Percentiles rank a stretch among this genome's conserved stretches.
These are phyloP conservation scores for Charina bottae DNA, from an alignment of 2,113 vertebrate species.

Conservation along the genomic window DNA sequence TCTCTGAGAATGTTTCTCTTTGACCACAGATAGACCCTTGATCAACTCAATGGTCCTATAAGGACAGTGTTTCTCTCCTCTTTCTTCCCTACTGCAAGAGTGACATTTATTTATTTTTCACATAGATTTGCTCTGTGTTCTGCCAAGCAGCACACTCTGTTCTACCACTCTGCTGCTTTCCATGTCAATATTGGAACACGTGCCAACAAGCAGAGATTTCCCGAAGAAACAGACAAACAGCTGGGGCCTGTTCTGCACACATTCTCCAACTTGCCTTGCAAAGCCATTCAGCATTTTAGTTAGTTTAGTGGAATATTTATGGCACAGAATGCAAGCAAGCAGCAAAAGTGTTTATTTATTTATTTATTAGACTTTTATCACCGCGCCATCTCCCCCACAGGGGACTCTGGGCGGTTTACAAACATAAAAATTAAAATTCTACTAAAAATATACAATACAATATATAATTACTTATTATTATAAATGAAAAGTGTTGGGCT, in stretches of 20 bases:
- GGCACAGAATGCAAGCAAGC: slow-evolving; percentile 40
- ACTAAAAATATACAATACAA: no score
- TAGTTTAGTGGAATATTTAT: slow-evolving; percentile 57
- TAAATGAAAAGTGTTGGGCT: slow-evolving; percentile 51
- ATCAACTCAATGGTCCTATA: neutral
- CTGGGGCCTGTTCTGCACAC: rapidly evolving
- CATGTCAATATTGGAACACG: neutral
- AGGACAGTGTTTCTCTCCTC: neutral
- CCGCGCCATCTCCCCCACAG: no score
- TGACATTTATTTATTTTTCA: slow-evolving; percentile 14
- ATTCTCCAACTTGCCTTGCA: neutral
- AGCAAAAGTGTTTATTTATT: slow-evolving; percentile 46
- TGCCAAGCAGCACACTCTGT: neutral
- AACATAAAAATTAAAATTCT: no score
- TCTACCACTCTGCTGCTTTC: slow-evolving; percentile 11
- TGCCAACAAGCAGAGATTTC: neutral
- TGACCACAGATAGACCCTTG: neutral
- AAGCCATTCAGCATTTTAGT: rapidly evolving
- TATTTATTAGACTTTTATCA: no score
- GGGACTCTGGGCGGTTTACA: no score
- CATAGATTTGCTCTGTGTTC: slow-evolving; percentile 19
- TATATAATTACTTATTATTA: no score
- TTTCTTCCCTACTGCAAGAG: neutral
- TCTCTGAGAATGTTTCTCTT: neutral
- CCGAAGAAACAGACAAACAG: slow-evolving; percentile 2